Evolutionary conservation across 2,113 vertebrate genomes (phyloP).

Genomic region (Paramormyrops kingsleyae): DNA sequence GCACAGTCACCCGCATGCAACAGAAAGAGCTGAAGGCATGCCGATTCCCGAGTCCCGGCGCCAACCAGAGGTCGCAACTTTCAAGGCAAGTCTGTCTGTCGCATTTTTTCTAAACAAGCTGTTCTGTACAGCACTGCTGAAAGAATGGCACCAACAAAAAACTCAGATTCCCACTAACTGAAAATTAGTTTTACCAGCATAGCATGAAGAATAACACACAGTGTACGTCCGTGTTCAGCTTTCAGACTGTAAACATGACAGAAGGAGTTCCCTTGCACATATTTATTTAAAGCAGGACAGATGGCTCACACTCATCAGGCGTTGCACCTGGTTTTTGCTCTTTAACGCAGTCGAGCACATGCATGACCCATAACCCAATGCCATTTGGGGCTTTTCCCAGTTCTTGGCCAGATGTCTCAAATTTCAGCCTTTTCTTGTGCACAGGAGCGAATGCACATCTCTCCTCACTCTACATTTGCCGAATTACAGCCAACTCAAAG

Average conservation of each 20-base stretch:
- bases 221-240: not conserved
- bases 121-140: not conserved
- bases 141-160: not conserved
- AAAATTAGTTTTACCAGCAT: not conserved
- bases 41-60: slow-evolving; percentile 35
- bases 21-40: slow-evolving; percentile 24
- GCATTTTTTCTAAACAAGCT: not conserved
- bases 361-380: not conserved
- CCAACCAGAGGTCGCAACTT: slow-evolving; percentile 46
- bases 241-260: slow-evolving; percentile 5
- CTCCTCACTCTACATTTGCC: not conserved
- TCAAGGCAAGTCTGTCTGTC: slow-evolving; percentile 43
- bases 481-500: not conserved
- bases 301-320: not conserved
- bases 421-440: not conserved
- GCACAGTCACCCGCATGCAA: slow-evolving; percentile 18
- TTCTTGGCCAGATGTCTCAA: not conserved
- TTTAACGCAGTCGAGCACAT: not conserved
- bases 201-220: not conserved
- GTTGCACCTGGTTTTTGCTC: not conserved
- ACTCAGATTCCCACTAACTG: not conserved
- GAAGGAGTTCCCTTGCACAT: slow-evolving; percentile 1
- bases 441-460: not conserved
- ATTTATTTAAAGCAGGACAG: not conserved
- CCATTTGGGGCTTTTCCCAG: not conserved